Base-by-base conservation (phyloP, 2,797 vertebrate species). In the Esox masquinongy region DNA sequence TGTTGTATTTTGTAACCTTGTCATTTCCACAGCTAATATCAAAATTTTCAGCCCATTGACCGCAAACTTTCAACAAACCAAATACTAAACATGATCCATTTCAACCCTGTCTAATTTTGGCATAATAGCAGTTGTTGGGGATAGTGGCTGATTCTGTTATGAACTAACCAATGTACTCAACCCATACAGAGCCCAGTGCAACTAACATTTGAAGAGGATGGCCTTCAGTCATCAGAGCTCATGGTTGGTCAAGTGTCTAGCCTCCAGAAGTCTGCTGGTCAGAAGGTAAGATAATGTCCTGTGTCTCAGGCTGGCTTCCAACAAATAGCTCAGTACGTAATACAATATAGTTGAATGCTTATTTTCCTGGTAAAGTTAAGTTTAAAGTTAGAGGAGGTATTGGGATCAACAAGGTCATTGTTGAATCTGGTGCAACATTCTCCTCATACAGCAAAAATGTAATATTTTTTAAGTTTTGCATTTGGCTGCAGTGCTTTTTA, bases 171-270 rank as follows among this genome's bases (percentile, higher is more conserved):
- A 67, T 0, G 76, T 51, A 72, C 68, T 72, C 76, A 68, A 63
- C 69, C 75, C 63, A 67, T 12, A 73, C 87, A 99, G 98, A 95
- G 91, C 50, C 90, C 91, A 0, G 78, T 93, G 73, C 74, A 88
- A 77, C 86, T 99, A 63, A 91, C 84, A 0, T 97, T 99, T 91
- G 92, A 95, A 82, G 95, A 97, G 53, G 94, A 96, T 80, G 91
- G 74, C 59, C 75, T 91, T 8, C 92, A 93, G 66, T 89, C 95
- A 0, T 92, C 96, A 12, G 92, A 97, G 67, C 93, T 99, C 81
- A 79, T 47, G 1, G 83, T 99, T 78, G 91, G 90, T 74, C 86
- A 87, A 7, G 94, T 98, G 66, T 92, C 92, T 74, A 95, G 91
- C 56, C 84, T 95, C 80, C 88, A 92, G 73, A 94, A 91, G 83